These are phyloP conservation scores for Thinocorus orbignyianus DNA, from an alignment of 2,113 vertebrate species.

Conservation along the genomic window DNA sequence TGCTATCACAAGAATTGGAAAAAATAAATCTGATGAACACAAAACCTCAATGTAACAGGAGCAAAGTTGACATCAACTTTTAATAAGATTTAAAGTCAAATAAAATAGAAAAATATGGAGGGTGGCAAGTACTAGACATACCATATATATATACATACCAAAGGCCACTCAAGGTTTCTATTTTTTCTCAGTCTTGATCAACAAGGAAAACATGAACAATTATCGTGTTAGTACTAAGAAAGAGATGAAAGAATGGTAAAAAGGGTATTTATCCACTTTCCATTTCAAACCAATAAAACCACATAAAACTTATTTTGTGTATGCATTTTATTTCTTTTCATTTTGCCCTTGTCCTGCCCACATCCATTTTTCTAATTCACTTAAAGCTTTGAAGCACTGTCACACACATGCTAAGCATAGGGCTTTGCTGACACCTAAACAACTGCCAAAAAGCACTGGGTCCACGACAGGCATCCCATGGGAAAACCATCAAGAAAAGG, in stretches of 20 bases:
- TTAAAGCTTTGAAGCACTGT: neutral
- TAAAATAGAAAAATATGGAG: neutral
- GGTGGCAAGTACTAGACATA: neutral
- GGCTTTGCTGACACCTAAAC: neutral
- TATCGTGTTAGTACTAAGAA: rapidly evolving
- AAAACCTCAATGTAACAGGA: neutral
- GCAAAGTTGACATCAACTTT: neutral
- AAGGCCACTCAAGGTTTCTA: neutral
- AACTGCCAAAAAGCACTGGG: neutral
- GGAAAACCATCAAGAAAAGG: neutral
- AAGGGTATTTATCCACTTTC: neutral
- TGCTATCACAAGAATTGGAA: neutral
- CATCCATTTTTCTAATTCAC: neutral
- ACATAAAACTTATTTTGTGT: neutral
- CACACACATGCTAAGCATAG: neutral
- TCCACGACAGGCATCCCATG: neutral
- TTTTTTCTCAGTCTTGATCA: neutral
- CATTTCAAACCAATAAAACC: neutral
- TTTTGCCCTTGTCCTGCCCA: neutral
- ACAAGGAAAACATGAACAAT: neutral
- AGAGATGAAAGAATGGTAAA: neutral
- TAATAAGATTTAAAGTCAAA: neutral
- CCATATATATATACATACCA: neutral
- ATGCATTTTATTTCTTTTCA: neutral
- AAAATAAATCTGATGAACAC: neutral